These are phyloP conservation scores for Neodiprion lecontei DNA, from an alignment of 1,140 invertebrate species.

Conservation along the genomic window DNA sequence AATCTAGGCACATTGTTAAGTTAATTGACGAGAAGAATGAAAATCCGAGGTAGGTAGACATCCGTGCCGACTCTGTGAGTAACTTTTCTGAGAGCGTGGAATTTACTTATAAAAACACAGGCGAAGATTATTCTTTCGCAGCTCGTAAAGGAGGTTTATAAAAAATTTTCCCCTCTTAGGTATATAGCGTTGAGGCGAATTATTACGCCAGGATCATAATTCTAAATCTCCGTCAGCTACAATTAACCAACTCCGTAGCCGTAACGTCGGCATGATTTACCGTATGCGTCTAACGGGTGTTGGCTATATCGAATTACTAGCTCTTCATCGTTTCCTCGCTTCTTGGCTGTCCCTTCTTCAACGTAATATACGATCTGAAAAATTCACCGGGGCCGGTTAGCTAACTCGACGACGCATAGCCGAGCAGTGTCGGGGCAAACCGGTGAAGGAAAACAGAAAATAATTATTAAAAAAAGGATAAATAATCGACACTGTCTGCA, in stretches of 20 bases:
- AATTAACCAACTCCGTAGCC: conserved; percentile 39
- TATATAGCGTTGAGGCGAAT: conserved; percentile 12
- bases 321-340: background rate
- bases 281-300: background rate
- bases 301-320: background rate
- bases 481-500: too few relatives aligned
- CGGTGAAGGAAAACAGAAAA: background rate
- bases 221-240: conserved; percentile 43
- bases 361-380: background rate
- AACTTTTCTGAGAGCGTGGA: background rate
- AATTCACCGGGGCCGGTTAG: background rate
- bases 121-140: background rate
- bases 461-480: background rate
- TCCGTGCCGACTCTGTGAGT: background rate
- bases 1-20: too few relatives aligned
- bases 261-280: conserved; percentile 38
- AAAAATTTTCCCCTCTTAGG: background rate
- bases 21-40: background rate
- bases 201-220: conserved; percentile 36
- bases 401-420: background rate
- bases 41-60: background rate
- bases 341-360: background rate
- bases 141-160: background rate
- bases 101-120: background rate
- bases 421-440: background rate